Conservation (phyloP, 2,888 invertebrate species). For the Oscheius sp. region DNA sequence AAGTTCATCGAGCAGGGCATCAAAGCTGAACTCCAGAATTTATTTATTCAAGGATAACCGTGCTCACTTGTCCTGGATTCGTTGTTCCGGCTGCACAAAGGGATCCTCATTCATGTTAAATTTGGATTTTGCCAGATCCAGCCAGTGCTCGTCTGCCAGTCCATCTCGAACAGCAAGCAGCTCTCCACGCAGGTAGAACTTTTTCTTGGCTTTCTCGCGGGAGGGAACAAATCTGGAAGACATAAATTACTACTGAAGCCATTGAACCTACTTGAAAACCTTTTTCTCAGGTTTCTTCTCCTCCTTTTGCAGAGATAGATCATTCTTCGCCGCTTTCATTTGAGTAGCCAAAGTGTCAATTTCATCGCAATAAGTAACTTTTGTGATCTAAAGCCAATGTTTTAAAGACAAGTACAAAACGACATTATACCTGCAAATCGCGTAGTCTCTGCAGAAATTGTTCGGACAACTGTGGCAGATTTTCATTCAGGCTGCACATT, state of each 20-base stretch:
- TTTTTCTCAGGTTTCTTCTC: constrained; percentile 24
- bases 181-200: constrained; percentile 62
- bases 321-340: neutral
- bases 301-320: neutral
- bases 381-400: neutral
- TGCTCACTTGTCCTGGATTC: neutral
- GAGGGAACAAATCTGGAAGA: constrained; percentile 57
- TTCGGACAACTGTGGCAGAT: constrained; percentile 1
- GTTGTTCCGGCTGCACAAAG: constrained; percentile 27
- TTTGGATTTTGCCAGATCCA: constrained; percentile 40
- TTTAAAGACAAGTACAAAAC: neutral
- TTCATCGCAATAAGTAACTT: neutral
- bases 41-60: neutral
- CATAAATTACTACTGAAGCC: neutral
- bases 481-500: constrained; percentile 6
- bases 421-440: neutral
- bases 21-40: neutral
- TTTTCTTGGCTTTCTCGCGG: constrained; percentile 53
- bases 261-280: constrained; percentile 43
- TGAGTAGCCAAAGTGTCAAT: constrained; percentile 1
- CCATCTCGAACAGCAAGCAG: constrained; percentile 54
- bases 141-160: constrained; percentile 46
- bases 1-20: constrained; percentile 1
- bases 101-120: constrained; percentile 48
- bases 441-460: constrained; percentile 3